Conservation (phyloP, 2,888 invertebrate genomes). For the Operophtera brumata region DNA sequence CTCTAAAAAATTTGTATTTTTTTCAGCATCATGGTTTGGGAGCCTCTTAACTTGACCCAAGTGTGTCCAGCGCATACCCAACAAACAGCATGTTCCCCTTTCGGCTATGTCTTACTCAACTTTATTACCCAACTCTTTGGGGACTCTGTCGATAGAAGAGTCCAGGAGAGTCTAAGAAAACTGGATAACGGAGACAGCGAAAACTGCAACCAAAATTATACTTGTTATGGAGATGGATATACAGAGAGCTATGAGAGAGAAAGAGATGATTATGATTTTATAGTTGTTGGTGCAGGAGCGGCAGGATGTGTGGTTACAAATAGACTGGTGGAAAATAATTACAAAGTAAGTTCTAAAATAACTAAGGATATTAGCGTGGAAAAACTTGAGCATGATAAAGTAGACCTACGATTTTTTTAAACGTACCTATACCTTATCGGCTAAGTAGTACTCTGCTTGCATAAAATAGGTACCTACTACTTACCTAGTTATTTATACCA, state of each 20-base stretch:
- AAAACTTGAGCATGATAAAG: too few species aligned
- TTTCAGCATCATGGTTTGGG: conserved; percentile 41
- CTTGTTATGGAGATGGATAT: neutral
- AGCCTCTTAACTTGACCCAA: conserved; percentile 43
- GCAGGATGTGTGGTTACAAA: conserved; percentile 63
- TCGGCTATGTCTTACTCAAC: conserved; percentile 53
- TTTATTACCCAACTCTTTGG: conserved; percentile 52
- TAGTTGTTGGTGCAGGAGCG: conserved; percentile 61
- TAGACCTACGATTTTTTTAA: too few species aligned
- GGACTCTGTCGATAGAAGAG: conserved; percentile 42
- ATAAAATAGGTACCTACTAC: too few species aligned
- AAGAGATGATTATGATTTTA: conserved; percentile 54
- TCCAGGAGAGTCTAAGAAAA: conserved; percentile 22
- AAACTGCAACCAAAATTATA: neutral
- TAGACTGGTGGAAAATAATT: conserved; percentile 49
- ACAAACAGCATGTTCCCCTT: conserved; percentile 48
- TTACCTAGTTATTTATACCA: too few species aligned
- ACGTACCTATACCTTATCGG: too few species aligned
- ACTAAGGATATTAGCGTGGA: too few species aligned
- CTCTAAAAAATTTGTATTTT: neutral
- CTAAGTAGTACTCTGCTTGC: too few species aligned
- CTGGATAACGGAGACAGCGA: neutral
- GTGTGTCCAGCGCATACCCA: conserved; percentile 44
- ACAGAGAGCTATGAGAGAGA: conserved; percentile 8
- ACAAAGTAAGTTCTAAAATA: conserved; percentile 45